Percentiles rank a stretch among this genome's conserved stretches.
phyloP scores from a whole-genome alignment of 37 sponge, comb jelly and placozoan genomes.

The Axinella damicornis region DNA sequence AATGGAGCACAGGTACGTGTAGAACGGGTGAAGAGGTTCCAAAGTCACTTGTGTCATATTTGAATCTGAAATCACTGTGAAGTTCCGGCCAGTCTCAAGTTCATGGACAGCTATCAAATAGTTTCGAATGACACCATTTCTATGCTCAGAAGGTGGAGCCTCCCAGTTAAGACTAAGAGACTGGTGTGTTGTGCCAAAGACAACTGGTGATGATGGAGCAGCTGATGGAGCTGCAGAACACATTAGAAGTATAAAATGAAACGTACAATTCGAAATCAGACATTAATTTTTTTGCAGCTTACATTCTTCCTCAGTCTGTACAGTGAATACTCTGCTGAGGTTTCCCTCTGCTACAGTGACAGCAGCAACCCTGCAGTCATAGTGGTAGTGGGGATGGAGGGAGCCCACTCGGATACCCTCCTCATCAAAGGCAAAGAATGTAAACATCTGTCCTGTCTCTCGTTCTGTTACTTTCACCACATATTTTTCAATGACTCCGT shows the following conservation, averaged over 20 bases:
- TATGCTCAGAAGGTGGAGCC: constrained; percentile 5
- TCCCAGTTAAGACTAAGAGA: constrained; percentile 14
- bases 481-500: too few relatives aligned
- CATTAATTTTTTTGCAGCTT: not conserved
- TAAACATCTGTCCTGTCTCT: too few relatives aligned
- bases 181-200: not conserved
- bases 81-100: not conserved
- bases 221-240: not conserved
- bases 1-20: constrained; percentile 19
- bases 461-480: too few relatives aligned
- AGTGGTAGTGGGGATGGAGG: too few relatives aligned
- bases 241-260: too few relatives aligned
- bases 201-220: not conserved
- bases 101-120: constrained; percentile 11
- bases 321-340: too few relatives aligned
- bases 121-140: constrained; percentile 30
- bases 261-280: too few relatives aligned
- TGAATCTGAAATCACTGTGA: not conserved
- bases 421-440: too few relatives aligned
- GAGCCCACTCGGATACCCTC: too few relatives aligned
- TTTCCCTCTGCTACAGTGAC: too few relatives aligned
- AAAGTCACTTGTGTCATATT: constrained; percentile 5
- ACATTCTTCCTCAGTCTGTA: too few relatives aligned
- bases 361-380: too few relatives aligned
- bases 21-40: constrained; percentile 29